Base-by-base conservation (phyloP, 2,888 invertebrate genomes). In the Aporophyla lueneburgensis region DNA sequence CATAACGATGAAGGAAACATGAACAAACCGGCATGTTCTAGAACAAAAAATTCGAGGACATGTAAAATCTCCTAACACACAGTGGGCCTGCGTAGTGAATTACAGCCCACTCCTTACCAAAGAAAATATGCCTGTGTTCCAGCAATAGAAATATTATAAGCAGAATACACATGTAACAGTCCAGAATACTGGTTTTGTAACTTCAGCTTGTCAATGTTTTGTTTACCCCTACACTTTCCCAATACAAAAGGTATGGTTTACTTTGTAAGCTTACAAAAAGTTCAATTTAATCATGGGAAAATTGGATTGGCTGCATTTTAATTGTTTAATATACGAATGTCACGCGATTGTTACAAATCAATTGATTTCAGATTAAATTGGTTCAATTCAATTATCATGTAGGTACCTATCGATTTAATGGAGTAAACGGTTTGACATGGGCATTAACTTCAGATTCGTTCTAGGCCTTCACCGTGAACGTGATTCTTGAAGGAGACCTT, bases 271-370 rank as follows among this genome's bases (percentile, higher is more conserved):
- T 33, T 33, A 56, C n/a, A 24, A 61, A 19, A 61, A 40, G 16
- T 24, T 27, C 74, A 51, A 54, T 40, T 67, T 9, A 74, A 43
- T 16, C 33, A 33, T 14, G 21, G 14, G 10, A 10, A 14, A 65
- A 65, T 76, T 16, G n/a, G 9, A 56, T 65, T 27, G 49, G 12
- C 12, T 16, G 27, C 40, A 43, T 49, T 75, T 75, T 49, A 76
- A 76, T 54, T 62, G 62, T 49, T 49, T 76, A 24, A 56, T 49
- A 56, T 46, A 24, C 33, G 24, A 21, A 66, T 24, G 51, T 77
- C 24, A 16, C 49, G 24, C 9, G 21, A 14, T 16, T 76, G 68
- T 46, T 5, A 61, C 53, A 68, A 24, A 21, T 27, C 10, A 65
- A 19, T 56, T 21, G 21, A 65, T n/a, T 5, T 21, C n/a, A 33